Evolutionary conservation across 2,113 vertebrate genomes (phyloP).

Genomic region (Equus przewalskii): DNA sequence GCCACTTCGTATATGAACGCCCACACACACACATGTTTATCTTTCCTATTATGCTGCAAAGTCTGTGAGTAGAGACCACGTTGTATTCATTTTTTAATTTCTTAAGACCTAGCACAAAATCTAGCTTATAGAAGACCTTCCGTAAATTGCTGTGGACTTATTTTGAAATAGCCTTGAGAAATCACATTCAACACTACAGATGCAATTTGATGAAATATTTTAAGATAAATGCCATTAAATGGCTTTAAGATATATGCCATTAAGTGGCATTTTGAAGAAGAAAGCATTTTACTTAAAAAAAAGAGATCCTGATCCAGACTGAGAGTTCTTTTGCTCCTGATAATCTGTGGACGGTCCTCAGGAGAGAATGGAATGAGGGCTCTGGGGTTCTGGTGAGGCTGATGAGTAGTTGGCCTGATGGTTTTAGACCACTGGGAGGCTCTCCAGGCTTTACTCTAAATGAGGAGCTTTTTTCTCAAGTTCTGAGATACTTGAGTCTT

Average conservation of each 20-base stretch:
- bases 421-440: background rate
- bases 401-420: background rate
- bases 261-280: background rate
- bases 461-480: background rate
- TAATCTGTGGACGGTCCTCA: background rate
- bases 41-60: background rate
- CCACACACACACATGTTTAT: background rate
- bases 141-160: background rate
- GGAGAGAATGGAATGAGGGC: background rate
- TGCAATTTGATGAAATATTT: background rate
- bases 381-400: background rate
- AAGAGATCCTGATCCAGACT: background rate
- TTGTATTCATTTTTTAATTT: background rate
- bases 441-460: background rate
- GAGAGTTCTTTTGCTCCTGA: background rate
- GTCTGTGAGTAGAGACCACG: background rate
- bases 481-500: background rate
- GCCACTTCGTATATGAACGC: background rate
- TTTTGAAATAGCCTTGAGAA: background rate
- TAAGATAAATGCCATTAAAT: background rate
- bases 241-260: background rate
- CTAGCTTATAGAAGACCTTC: background rate
- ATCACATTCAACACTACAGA: background rate
- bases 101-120: background rate
- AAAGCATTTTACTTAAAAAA: background rate